A percentile compares a stretch with the other conserved stretches of the same genome.
phyloP scores from a whole-genome alignment of 2,113 vertebrate species.

The Odontesthes bonariensis region DNA sequence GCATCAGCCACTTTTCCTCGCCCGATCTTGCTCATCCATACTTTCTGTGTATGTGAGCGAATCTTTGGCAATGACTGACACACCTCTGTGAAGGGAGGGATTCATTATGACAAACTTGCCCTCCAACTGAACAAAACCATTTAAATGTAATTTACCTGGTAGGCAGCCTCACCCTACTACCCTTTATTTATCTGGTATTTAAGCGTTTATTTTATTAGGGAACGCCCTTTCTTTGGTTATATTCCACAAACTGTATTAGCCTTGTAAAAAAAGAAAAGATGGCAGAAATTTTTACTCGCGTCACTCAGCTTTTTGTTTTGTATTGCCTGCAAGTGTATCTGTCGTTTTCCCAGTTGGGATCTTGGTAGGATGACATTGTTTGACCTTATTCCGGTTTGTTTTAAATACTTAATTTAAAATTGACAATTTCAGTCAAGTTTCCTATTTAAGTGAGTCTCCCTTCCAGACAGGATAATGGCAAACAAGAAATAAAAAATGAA shows the following conservation, averaged over 20 bases:
- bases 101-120: not conserved
- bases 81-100: conserved; percentile 31
- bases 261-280: not conserved
- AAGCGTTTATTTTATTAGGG: conserved; percentile 1
- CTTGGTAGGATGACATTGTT: too few species aligned
- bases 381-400: not conserved
- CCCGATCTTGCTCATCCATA: conserved; percentile 1
- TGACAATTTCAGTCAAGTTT: not conserved
- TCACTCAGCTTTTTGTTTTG: not conserved
- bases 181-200: not conserved
- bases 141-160: not conserved
- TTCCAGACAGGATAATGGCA: not conserved
- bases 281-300: not conserved
- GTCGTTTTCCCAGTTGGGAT: too few species aligned
- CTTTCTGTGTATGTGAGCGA: conserved; percentile 25
- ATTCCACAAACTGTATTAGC: not conserved
- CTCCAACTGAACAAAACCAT: not conserved
- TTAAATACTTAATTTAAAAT: too few species aligned
- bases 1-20: conserved; percentile 28
- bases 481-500: not conserved
- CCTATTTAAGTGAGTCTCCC: not conserved
- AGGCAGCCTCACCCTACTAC: conserved; percentile 11
- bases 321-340: not conserved
- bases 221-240: conserved; percentile 1
- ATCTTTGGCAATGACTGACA: conserved; percentile 49